These are phyloP conservation scores for Drosophila meridiana DNA, from an alignment of 2,888 invertebrate genomes.

Conservation along the genomic window DNA sequence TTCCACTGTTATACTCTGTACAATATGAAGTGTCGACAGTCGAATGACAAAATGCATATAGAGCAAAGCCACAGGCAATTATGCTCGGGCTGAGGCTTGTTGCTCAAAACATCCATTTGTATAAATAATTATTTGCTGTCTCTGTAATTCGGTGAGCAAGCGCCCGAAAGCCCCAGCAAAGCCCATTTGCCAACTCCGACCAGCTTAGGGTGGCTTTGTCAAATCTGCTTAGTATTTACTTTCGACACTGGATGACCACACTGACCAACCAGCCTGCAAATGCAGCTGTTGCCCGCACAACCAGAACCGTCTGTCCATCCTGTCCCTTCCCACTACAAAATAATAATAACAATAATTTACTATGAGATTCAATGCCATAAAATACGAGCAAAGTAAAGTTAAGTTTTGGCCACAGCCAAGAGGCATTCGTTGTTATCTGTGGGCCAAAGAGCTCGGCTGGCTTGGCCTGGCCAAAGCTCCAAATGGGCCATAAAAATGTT, in stretches of 20 bases:
- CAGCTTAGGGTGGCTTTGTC: constrained; percentile 25
- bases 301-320: neutral
- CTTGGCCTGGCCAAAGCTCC: constrained; percentile 9
- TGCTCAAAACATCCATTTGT: constrained; percentile 20
- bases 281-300: constrained; percentile 55
- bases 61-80: constrained; percentile 57
- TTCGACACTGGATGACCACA: constrained; percentile 67
- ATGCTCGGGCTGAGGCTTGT: constrained; percentile 25
- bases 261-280: constrained; percentile 43
- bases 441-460: neutral
- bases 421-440: constrained; percentile 22
- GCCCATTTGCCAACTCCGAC: constrained; percentile 38
- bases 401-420: constrained; percentile 7
- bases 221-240: constrained; percentile 68
- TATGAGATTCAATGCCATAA: constrained; percentile 55
- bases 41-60: constrained; percentile 39
- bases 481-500: constrained; percentile 32
- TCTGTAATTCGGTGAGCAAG: constrained; percentile 54
- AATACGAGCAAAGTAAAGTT: constrained; percentile 41
- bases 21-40: constrained; percentile 11
- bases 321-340: constrained; percentile 14
- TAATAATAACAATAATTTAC: constrained; percentile 71
- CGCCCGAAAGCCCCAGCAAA: constrained; percentile 49
- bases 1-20: neutral
- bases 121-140: constrained; percentile 69